A percentile compares a stretch with the other conserved stretches of the same genome.
phyloP scores from a whole-genome alignment of 2,113 vertebrate species.

The Todiramphus saurophagus region DNA sequence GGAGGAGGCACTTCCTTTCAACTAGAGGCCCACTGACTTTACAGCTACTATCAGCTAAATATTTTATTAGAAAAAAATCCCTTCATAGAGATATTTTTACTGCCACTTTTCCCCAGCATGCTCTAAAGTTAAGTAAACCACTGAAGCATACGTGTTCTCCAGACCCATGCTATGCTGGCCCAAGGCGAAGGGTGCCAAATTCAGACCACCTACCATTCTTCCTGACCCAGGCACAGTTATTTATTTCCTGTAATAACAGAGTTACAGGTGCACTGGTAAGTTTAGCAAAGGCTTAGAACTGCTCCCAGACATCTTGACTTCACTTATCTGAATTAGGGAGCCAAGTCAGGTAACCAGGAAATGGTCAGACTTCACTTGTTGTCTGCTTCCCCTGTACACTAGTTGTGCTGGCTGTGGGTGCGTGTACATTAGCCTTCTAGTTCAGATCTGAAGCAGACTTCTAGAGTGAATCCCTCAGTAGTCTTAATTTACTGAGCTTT shows the following conservation, averaged over 20 bases:
- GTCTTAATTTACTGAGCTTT: not conserved
- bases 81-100: not conserved
- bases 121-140: not conserved
- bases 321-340: not conserved
- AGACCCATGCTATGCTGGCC: not conserved
- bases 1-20: slow-evolving; percentile 16
- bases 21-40: not conserved
- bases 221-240: not conserved
- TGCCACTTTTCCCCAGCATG: not conserved
- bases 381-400: not conserved
- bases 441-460: not conserved
- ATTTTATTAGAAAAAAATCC: slow-evolving; percentile 10
- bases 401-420: not conserved
- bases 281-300: not conserved
- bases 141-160: not conserved
- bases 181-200: not conserved
- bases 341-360: not conserved
- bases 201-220: not conserved
- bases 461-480: not conserved
- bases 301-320: not conserved
- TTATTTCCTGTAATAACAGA: not conserved
- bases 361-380: not conserved
- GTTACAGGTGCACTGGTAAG: not conserved
- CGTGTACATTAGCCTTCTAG: not conserved
- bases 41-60: slow-evolving; percentile 15